These are phyloP conservation scores for Dissostichus mawsoni DNA, from an alignment of 2,113 vertebrate genomes.

Conservation along the genomic window DNA sequence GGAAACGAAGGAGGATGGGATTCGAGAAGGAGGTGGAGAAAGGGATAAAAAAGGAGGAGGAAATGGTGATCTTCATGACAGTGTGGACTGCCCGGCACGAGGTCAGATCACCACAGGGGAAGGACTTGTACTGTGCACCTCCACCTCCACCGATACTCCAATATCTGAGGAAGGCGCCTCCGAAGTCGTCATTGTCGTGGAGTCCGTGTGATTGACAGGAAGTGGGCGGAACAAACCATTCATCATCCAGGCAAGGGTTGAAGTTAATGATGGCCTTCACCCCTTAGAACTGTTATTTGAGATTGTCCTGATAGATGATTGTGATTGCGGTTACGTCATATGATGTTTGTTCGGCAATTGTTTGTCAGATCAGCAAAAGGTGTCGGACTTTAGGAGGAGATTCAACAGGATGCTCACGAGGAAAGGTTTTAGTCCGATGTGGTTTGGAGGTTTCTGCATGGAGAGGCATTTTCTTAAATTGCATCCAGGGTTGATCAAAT, in stretches of 20 bases:
- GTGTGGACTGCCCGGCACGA: constrained; percentile 76
- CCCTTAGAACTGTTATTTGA: background rate
- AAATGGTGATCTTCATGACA: constrained; percentile 74
- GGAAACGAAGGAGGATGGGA: constrained; percentile 32
- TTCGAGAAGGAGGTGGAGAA: constrained; percentile 31
- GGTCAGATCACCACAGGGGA: constrained; percentile 58
- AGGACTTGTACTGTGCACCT: constrained; percentile 53
- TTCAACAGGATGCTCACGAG: background rate
- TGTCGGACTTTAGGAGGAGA: background rate
- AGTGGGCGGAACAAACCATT: background rate
- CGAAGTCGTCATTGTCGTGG: constrained; percentile 72
- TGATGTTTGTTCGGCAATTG: background rate
- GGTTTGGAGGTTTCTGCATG: background rate
- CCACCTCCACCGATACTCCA: constrained; percentile 34
- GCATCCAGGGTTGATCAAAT: background rate
- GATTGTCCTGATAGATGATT: constrained; percentile 1
- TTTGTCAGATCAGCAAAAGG: constrained; percentile 6
- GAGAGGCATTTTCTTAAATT: background rate
- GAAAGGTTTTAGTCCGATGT: background rate
- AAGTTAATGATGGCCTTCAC: background rate
- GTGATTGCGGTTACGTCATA: background rate
- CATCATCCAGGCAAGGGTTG: background rate
- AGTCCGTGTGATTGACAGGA: constrained; percentile 67
- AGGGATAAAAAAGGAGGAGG: constrained; percentile 45
- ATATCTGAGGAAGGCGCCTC: constrained; percentile 36